Conservation (phyloP, 2,888 invertebrate genomes). For the Autographa gamma region DNA sequence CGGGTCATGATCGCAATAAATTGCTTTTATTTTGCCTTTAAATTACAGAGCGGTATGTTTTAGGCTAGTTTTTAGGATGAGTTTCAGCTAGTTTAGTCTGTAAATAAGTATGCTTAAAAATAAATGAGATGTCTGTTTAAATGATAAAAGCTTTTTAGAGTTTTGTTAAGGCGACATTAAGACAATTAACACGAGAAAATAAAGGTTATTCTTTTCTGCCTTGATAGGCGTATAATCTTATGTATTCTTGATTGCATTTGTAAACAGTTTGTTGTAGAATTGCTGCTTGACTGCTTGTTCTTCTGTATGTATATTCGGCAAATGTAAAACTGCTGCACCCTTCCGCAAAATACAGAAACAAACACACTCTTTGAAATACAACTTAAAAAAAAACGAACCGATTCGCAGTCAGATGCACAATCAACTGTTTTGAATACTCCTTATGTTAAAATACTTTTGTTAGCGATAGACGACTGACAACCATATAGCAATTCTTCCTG, state of each 20-base stretch:
- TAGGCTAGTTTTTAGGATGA: slow-evolving; percentile 5
- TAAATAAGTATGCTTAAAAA: neutral
- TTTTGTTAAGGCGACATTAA: too few species aligned
- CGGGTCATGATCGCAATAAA: slow-evolving; percentile 54
- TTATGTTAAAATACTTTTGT: neutral
- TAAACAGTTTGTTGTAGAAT: too few species aligned
- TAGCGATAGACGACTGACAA: neutral
- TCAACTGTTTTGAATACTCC: neutral
- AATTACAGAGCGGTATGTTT: slow-evolving; percentile 31
- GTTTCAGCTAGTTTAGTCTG: neutral
- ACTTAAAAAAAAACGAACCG: neutral
- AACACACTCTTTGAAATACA: neutral
- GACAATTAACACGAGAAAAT: too few species aligned
- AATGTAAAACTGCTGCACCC: too few species aligned
- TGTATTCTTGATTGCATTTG: too few species aligned
- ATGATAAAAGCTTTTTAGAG: too few species aligned
- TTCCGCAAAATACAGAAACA: too few species aligned
- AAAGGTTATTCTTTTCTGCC: too few species aligned
- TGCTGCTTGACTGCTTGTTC: too few species aligned
- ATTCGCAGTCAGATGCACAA: neutral
- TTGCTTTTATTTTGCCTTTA: slow-evolving; percentile 36
- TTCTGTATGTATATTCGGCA: too few species aligned
- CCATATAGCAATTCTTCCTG: neutral
- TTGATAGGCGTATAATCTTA: too few species aligned
- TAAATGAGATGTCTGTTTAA: neutral